These are phyloP conservation scores for Phalacrocorax aristotelis DNA, from an alignment of 2,113 vertebrate species.

Conservation along the genomic window DNA sequence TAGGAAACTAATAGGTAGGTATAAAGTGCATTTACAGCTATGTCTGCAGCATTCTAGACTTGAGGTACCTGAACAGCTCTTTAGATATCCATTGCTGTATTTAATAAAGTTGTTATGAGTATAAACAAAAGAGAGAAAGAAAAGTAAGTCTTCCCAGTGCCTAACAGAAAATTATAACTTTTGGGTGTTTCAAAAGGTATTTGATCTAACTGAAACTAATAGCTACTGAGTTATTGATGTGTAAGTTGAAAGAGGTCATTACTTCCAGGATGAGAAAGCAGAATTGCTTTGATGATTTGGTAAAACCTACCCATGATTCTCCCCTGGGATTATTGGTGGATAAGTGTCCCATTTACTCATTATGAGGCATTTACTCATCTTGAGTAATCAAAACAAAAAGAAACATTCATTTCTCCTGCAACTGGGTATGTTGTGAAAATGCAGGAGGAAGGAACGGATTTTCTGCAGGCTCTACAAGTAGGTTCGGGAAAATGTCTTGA, in stretches of 20 bases:
- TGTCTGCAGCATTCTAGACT: background rate
- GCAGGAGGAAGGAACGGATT: background rate
- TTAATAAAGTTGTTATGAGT: background rate
- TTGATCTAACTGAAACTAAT: background rate
- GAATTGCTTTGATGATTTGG: background rate
- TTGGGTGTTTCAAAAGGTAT: background rate
- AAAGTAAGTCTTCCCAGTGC: background rate
- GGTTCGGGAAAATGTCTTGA: background rate
- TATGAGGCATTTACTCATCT: background rate
- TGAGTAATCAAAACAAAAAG: background rate
- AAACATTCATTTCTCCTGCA: background rate
- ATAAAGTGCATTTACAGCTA: background rate
- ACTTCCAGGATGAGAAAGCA: background rate
- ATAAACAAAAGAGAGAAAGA: background rate
- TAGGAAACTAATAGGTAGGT: background rate
- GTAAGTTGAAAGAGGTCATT: background rate
- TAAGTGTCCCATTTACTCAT: background rate
- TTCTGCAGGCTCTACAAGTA: background rate
- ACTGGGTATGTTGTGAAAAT: background rate
- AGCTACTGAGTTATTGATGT: background rate
- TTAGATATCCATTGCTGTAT: background rate
- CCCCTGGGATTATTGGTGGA: background rate
- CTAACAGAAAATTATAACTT: background rate
- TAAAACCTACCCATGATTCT: background rate
- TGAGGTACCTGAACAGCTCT: background rate